Percentiles rank a stretch among this genome's conserved stretches.
Conservation (phyloP, 2,888 invertebrate genomes). For the Latheticus oryzae region DNA sequence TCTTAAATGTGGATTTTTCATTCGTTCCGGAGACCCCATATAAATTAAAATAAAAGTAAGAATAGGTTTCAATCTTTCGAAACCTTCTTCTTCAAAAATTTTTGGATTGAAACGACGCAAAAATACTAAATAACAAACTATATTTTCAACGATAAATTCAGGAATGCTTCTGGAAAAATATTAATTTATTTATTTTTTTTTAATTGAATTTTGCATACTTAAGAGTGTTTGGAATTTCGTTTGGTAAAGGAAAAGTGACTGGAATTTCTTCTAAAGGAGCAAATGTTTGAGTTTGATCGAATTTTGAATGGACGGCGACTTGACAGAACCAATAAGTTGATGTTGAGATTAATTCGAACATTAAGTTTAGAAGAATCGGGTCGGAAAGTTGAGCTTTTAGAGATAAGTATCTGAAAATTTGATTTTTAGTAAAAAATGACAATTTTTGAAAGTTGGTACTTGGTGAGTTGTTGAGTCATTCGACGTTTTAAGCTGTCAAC, state of each 20-base stretch:
- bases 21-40: constrained; percentile 82
- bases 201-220: constrained; percentile 64
- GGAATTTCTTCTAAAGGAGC: constrained; percentile 71
- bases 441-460: constrained; percentile 62
- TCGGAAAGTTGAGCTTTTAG: constrained; percentile 82
- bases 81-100: constrained; percentile 75
- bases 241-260: constrained; percentile 74
- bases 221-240: constrained; percentile 75
- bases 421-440: no score
- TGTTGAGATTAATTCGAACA: constrained; percentile 82
- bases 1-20: constrained; percentile 92
- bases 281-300: constrained; percentile 66
- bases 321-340: constrained; percentile 89
- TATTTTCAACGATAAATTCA: constrained; percentile 90
- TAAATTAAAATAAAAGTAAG: constrained; percentile 84
- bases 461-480: constrained; percentile 74
- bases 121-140: constrained; percentile 84
- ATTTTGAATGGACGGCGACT: constrained; percentile 72
- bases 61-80: constrained; percentile 74
- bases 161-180: constrained; percentile 78
- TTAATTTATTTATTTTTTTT: not conserved
- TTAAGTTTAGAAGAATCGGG: constrained; percentile 76
- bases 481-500: constrained; percentile 73
- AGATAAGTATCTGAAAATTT: constrained; percentile 76
- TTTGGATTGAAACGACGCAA: constrained; percentile 74